phyloP scores from a whole-genome alignment of 2,797 vertebrate species.

The Enteromius trimaculatus region DNA sequence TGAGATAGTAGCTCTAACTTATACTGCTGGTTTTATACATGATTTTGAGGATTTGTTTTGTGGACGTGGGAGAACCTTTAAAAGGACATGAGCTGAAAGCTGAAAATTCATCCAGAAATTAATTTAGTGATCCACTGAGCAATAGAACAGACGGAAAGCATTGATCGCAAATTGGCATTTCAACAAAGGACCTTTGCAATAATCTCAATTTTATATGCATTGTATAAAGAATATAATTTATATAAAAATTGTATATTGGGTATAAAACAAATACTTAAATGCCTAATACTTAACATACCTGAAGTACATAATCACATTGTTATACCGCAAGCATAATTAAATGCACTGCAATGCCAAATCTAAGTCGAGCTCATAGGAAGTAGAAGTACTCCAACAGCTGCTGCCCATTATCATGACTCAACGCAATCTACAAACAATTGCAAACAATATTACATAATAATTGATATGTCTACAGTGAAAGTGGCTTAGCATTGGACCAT shows the following conservation, averaged over 20 bases:
- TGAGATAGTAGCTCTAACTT: conserved; percentile 31
- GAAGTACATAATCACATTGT: conserved; percentile 58
- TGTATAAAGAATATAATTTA: conserved; percentile 10
- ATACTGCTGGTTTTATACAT: neutral
- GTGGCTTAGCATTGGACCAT: neutral
- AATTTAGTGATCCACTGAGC: neutral
- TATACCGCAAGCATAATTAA: conserved; percentile 39
- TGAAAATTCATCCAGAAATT: neutral
- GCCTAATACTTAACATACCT: conserved; percentile 62
- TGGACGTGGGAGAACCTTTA: conserved; percentile 1
- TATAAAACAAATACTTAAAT: conserved; percentile 59
- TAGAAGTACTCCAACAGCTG: conserved; percentile 9
- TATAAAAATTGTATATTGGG: conserved; percentile 3
- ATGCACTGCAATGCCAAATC: conserved; percentile 39
- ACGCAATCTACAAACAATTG: neutral
- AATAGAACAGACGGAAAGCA: neutral
- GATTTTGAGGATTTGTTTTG: conserved; percentile 43
- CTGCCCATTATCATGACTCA: conserved; percentile 12
- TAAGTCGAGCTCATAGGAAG: neutral
- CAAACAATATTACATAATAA: conserved; percentile 21
- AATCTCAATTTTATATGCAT: neutral
- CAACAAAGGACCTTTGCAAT: neutral
- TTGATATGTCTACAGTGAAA: conserved; percentile 17
- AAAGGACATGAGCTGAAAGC: neutral
- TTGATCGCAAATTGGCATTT: conserved; percentile 1